A percentile compares a stretch with the other conserved stretches of the same genome.
These are phyloP conservation scores for Carabus problematicus DNA, from an alignment of 2,888 invertebrate species.

Conservation along the genomic window DNA sequence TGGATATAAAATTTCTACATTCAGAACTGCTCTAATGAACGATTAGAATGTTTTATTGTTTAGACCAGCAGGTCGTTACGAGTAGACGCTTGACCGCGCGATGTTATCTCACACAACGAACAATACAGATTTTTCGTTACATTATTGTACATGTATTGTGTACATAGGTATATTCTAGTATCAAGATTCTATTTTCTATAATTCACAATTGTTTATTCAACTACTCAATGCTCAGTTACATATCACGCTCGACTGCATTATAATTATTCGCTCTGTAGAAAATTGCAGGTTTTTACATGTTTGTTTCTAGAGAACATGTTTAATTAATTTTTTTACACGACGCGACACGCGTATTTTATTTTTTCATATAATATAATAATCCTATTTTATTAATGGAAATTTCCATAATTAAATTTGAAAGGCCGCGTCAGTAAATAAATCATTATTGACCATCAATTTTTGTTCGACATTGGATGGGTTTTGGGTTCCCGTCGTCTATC, in stretches of 20 bases:
- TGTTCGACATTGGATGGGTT: not conserved
- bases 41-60: slow-evolving; percentile 34
- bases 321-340: too few species aligned
- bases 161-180: too few species aligned
- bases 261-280: too few species aligned
- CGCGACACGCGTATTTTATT: not conserved
- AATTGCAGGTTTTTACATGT: too few species aligned
- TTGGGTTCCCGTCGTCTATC: not conserved
- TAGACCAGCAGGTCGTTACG: slow-evolving; percentile 3
- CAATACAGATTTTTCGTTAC: too few species aligned
- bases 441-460: slow-evolving; percentile 27
- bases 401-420: slow-evolving; percentile 32
- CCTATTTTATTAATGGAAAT: slow-evolving; percentile 9
- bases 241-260: too few species aligned
- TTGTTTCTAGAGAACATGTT: too few species aligned
- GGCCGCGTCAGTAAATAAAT: slow-evolving; percentile 17
- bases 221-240: too few species aligned
- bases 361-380: not conserved
- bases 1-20: slow-evolving; percentile 5
- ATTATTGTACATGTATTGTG: too few species aligned
- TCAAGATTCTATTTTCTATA: not conserved
- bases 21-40: slow-evolving; percentile 21
- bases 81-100: not conserved
- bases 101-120: too few species aligned
- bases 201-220: not conserved